Conservation (phyloP, 2,888 invertebrate species). For the Sipha maydis region DNA sequence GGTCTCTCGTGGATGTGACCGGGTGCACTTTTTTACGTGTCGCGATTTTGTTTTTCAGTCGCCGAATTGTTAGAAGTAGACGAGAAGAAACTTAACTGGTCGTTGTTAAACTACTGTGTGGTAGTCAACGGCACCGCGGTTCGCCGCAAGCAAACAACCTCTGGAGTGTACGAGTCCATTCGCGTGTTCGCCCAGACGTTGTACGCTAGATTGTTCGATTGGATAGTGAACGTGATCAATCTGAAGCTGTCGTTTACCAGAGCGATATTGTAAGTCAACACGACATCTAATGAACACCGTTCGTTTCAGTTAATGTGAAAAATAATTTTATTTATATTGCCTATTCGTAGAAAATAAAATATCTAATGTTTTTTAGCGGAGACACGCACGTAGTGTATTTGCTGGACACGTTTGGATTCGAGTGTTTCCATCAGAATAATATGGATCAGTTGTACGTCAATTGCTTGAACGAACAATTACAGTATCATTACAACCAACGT, state of each 20-base stretch:
- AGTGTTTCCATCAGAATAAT: conserved; percentile 86
- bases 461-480: conserved; percentile 90
- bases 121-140: conserved; percentile 79
- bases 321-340: too few species aligned
- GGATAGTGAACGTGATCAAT: conserved; percentile 87
- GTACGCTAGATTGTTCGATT: conserved; percentile 87
- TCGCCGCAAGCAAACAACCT: conserved; percentile 76
- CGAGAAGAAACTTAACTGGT: conserved; percentile 84
- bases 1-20: too few species aligned
- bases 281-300: not conserved
- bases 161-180: conserved; percentile 84
- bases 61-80: conserved; percentile 81
- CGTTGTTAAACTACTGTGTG: conserved; percentile 85
- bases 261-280: conserved; percentile 83
- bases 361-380: conserved; percentile 72
- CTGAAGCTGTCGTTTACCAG: conserved; percentile 83
- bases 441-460: conserved; percentile 90
- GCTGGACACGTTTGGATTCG: conserved; percentile 91
- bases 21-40: not conserved
- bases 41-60: conserved; percentile 69
- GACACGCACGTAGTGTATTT: conserved; percentile 84
- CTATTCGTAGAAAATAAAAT: too few species aligned
- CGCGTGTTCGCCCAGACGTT: conserved; percentile 87
- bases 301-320: not conserved
- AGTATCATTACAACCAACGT: conserved; percentile 91